Evolutionary conservation across 2,888 invertebrate species (phyloP), one percentile per base, ranked within the genome.

Genomic region (Steinernema scapterisci): DNA sequence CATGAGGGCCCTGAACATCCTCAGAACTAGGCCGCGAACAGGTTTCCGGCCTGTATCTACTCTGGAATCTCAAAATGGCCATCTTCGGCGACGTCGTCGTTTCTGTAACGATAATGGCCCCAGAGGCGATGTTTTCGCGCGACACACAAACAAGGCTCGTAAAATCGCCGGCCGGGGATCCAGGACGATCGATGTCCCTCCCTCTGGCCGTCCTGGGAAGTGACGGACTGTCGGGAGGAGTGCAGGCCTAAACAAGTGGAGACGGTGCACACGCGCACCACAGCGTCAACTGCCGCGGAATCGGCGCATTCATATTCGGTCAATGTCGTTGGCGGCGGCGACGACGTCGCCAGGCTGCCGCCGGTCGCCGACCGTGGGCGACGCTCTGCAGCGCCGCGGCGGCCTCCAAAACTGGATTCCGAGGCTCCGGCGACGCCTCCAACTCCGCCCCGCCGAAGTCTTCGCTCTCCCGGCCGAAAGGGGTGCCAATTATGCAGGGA

Each of bases 291-390:
- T 63, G 63, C 63, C 63, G 63, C 63, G 63, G 63, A 63, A 63
- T 63, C 63, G 63, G 27, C 63, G 63, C 63, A 63, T 63, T 63
- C 63, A 63, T 63, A 63, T 63, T 63, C 63, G 63, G 63, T 63
- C 63, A 63, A 63, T 63, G 63, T 63, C 63, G 63, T 48, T 38
- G 38, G 38, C 38, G n/a, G 38, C 48, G 48, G 16, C 54, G 54
- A 7, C 63, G 63, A 16, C 63, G 63, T 31, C 63, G 63, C 63
- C 16, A n/a, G 21, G 31, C 6, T 7, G 63, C 31, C 38, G 63
- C 38, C 25, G 31, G 31, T 13, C 13, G 11, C 16, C 48, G 54
- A 63, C 31, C 11, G 31, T 13, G 16, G 63, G 16, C 7, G n/a
- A 19, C 16, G 16, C 48, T 5, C 48, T 16, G 48, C 48, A 19